Percentiles rank a stretch among this genome's conserved stretches.
Evolutionary conservation across 2,113 vertebrate genomes (phyloP).

Genomic region (Lutjanus erythropterus): DNA sequence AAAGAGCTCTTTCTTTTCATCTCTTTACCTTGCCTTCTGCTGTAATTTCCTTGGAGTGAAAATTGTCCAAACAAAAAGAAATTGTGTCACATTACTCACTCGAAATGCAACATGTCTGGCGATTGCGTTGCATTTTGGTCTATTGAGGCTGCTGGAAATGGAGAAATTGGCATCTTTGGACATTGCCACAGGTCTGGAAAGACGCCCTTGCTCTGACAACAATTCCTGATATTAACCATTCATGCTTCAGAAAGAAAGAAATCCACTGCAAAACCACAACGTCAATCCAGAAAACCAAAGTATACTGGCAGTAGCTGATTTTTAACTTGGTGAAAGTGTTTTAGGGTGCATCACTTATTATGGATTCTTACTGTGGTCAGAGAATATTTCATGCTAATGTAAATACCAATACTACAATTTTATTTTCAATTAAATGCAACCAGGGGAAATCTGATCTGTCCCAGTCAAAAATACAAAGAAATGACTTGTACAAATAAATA

Average conservation of each 20-base stretch:
- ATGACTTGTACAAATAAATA: no score
- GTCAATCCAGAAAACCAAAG: conserved; percentile 27
- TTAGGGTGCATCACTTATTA: conserved; percentile 2
- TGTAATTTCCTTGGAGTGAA: not conserved
- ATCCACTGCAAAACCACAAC: conserved; percentile 23
- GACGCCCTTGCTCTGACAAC: conserved; percentile 41
- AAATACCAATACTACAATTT: not conserved
- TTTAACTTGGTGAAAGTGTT: conserved; percentile 25
- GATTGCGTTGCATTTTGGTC: conserved; percentile 50
- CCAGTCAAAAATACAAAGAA: no score
- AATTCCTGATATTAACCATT: conserved; percentile 48
- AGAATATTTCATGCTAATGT: conserved; percentile 16
- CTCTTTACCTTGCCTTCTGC: not conserved
- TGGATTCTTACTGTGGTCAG: conserved; percentile 2
- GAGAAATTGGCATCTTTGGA: conserved; percentile 57
- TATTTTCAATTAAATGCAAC: not conserved
- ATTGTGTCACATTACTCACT: conserved; percentile 28
- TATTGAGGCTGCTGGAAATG: conserved; percentile 40
- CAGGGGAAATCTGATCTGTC: no score
- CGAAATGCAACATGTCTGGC: conserved; percentile 29
- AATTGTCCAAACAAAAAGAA: conserved; percentile 10
- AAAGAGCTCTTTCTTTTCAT: not conserved
- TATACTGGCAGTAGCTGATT: conserved; percentile 37
- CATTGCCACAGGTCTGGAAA: conserved; percentile 59
- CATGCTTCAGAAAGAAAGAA: conserved; percentile 21